Base-by-base conservation (phyloP, 1,140 invertebrate species). In the Uloborus diversus region DNA sequence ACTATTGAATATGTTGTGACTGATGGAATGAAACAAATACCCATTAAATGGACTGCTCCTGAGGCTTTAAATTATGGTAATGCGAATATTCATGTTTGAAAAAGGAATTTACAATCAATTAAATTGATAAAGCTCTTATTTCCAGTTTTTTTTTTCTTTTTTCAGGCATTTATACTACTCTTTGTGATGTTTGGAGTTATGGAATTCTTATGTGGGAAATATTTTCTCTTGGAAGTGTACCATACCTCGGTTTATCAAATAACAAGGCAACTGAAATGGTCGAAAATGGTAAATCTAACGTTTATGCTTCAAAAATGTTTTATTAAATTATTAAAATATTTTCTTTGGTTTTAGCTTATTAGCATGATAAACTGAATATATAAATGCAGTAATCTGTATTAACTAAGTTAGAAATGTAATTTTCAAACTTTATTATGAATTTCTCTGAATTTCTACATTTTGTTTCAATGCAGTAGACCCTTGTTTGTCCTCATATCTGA, bases 131-230 rank as follows among this genome's bases (percentile, higher is more conserved):
- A 17, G 37, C 37, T 20, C n/a, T 53, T 53, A 14, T 20, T 20
- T 23, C 20, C 5, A 11, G n/a, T 14, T 11, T 53, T 53, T 53
- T 59, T 3, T 27, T 59, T 13, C n/a, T 33, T 64, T 81, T 82
- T 80, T 3, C 81, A 95, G 94, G 94, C 27, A 95, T 95, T 89
- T 99, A 99, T 86, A 98, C 96, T 20, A 94, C 95, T 0, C 87
- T 98, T 2, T 97, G 96, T 87, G 97, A 99, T 88, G 95, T 98
- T 23, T 99, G 97, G 96, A 97, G 95, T 85, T 99, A 95, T 87
- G 96, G 96, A n/a, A 94, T 99, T 80, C 88, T 99, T 49, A 93
- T 94, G 89, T 99, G 96, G 96, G 96, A 99, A 88, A 95, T 99
- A 84, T 98, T 97, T 88, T 94, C 95, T 0, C 92, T 92, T 86